Percentiles rank a stretch among this genome's conserved stretches.
Conservation (phyloP, 1,140 invertebrate species). For the Diploscapter pachys region DNA sequence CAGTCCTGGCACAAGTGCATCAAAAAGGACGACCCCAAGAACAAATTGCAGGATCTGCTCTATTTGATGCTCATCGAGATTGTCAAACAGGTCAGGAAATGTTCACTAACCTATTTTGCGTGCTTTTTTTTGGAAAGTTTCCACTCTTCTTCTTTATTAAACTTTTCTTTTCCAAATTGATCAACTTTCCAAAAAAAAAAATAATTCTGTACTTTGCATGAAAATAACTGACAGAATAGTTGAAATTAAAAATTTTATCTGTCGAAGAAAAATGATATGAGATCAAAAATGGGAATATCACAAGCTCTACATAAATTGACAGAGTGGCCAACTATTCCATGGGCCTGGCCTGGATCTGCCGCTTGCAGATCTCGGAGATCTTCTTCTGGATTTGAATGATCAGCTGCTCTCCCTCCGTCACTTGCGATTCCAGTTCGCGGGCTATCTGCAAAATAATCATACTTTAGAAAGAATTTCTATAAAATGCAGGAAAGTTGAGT, state of each 20-base stretch:
- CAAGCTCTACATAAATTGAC: too few relatives aligned
- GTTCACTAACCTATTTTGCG: slow-evolving; percentile 1
- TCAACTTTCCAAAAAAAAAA: slow-evolving; percentile 8
- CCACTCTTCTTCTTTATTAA: not conserved
- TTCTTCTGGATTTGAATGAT: not conserved
- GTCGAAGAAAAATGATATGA: slow-evolving; percentile 2
- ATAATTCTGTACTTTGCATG: slow-evolving; percentile 4
- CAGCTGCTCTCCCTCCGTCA: not conserved
- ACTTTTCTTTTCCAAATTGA: slow-evolving; percentile 7
- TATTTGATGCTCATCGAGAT: slow-evolving; percentile 40
- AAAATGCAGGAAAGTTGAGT: too few relatives aligned
- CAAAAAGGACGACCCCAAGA: slow-evolving; percentile 6
- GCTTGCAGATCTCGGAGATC: slow-evolving; percentile 3
- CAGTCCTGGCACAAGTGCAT: slow-evolving; percentile 30
- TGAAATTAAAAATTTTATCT: not conserved
- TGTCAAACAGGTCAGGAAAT: slow-evolving; percentile 38
- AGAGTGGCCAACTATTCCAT: not conserved
- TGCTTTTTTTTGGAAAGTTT: slow-evolving; percentile 5
- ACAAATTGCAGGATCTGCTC: slow-evolving; percentile 39
- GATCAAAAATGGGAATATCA: slow-evolving; percentile 5
- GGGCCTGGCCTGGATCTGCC: slow-evolving; percentile 7
- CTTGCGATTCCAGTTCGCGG: not conserved
- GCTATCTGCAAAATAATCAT: not conserved
- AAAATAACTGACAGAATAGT: not conserved
- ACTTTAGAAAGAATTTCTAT: too few relatives aligned